Base-by-base conservation (phyloP, 2,888 invertebrate species). In the Cheilosia grossa region DNA sequence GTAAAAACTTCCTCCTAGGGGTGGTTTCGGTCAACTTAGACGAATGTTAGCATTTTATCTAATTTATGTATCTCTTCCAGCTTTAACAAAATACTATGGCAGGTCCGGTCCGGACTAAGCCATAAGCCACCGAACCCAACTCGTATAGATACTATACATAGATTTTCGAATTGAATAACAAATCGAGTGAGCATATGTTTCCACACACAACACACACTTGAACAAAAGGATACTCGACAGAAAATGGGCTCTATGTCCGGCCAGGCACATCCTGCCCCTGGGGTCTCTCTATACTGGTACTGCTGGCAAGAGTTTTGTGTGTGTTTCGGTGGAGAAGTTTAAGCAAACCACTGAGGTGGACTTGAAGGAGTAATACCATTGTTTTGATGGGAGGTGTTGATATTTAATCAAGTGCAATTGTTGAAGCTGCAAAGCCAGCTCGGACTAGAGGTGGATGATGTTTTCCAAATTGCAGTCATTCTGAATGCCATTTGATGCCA, bases 121-220 rank as follows among this genome's bases (percentile, higher is more conserved):
- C 47, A 77, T 30, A 69, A 44, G 24, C 69, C 21, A 64, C 56
- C 40, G 13, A 30, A 54, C 15, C 74, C 33, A 66, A 51, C 70
- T 56, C 53, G 33, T 63, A n/a, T n/a, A 79, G 73, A 78, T 69
- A 75, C 61, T 27, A n/a, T n/a, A 72, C 81, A 72, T 67, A 51
- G 72, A 75, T 81, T 80, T 81, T 77, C 81, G 85, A 85, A 81
- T 85, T 81, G 81, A 81, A 85, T 85, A 85, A 85, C 85, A 85
- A 85, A 81, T 85, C 81, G 85, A 56, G 70, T 75, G 81, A 85
- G 81, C 85, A 81, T 85, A 85, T 81, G 85, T 72, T 81, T 77
- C 67, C 47, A 53, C 70, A 75, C 53, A 69, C 63, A 74, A 67
- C 63, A 77, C 61, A 75, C 75, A 67, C 33, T 75, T 54, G 61